Evolutionary conservation across 2,797 vertebrate genomes (phyloP).

Genomic region (Tapera naevia): DNA sequence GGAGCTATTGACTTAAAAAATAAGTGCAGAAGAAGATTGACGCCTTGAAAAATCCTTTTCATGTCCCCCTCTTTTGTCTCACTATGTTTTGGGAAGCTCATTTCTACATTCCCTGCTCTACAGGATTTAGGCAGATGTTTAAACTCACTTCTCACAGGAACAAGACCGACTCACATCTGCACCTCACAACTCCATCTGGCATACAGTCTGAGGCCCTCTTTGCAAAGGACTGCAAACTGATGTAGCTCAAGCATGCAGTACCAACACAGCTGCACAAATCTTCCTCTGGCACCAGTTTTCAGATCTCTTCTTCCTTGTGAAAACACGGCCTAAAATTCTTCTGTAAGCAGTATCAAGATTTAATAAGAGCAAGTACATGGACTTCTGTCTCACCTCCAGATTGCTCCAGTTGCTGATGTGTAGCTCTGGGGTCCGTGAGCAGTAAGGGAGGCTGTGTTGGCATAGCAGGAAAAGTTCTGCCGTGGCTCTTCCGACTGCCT

Average conservation of each 20-base stretch:
- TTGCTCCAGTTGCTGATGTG: not conserved
- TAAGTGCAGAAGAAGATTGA: not conserved
- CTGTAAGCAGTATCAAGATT: not conserved
- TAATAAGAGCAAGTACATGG: fast-evolving
- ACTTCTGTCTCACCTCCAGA: not conserved
- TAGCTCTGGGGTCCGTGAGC: not conserved
- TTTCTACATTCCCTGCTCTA: not conserved
- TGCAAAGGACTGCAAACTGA: not conserved
- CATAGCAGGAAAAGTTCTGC: not conserved
- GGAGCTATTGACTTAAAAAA: not conserved
- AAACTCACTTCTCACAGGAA: not conserved
- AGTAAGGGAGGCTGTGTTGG: not conserved
- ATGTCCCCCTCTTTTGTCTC: not conserved
- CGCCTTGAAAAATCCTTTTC: not conserved
- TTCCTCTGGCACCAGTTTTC: not conserved
- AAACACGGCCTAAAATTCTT: not conserved
- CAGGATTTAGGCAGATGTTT: not conserved
- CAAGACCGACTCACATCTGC: not conserved
- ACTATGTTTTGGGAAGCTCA: not conserved
- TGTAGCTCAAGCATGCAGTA: not conserved
- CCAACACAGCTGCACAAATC: not conserved
- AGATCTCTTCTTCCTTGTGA: not conserved
- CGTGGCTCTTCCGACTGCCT: not conserved
- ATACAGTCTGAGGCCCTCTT: not conserved
- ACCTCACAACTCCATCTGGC: not conserved